Percentiles rank a stretch among this genome's conserved stretches.
Conservation (phyloP, 2,113 vertebrate species). For the Oreamnos americanus region DNA sequence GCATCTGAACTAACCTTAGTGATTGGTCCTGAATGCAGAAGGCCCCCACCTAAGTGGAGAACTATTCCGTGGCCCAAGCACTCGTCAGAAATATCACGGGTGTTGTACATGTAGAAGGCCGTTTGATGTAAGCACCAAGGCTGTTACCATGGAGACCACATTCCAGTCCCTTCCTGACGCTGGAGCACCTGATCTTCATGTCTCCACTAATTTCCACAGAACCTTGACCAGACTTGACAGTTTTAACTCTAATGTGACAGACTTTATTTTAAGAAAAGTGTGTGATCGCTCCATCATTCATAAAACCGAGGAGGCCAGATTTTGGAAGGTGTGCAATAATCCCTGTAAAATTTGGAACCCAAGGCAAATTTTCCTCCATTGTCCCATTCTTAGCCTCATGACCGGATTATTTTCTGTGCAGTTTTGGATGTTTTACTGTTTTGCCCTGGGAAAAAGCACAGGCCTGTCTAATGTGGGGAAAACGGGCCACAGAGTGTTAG, state of each 20-base stretch:
- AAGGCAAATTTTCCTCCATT: background rate
- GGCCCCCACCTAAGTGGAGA: background rate
- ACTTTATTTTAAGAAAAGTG: slow-evolving; percentile 41
- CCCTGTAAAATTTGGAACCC: background rate
- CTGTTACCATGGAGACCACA: slow-evolving; percentile 68
- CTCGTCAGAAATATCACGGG: slow-evolving; percentile 36
- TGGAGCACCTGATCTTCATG: slow-evolving; percentile 37
- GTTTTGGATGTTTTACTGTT: background rate
- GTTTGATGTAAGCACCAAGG: slow-evolving; percentile 65
- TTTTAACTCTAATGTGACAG: slow-evolving; percentile 46
- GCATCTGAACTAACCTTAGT: background rate
- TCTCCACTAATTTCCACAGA: slow-evolving; percentile 61
- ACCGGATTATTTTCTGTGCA: background rate
- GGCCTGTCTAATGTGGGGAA: background rate
- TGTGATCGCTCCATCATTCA: background rate
- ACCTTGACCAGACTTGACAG: slow-evolving; percentile 62
- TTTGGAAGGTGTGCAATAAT: background rate
- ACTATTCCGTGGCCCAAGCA: background rate
- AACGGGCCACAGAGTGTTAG: background rate
- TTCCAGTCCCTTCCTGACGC: slow-evolving; percentile 60
- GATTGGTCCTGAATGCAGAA: background rate
- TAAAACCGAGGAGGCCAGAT: background rate
- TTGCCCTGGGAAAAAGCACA: slow-evolving; percentile 8
- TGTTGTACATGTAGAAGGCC: background rate
- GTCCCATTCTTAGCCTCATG: background rate